phyloP scores from a whole-genome alignment of 2,113 vertebrate genomes.

The Chroicocephalus ridibundus region DNA sequence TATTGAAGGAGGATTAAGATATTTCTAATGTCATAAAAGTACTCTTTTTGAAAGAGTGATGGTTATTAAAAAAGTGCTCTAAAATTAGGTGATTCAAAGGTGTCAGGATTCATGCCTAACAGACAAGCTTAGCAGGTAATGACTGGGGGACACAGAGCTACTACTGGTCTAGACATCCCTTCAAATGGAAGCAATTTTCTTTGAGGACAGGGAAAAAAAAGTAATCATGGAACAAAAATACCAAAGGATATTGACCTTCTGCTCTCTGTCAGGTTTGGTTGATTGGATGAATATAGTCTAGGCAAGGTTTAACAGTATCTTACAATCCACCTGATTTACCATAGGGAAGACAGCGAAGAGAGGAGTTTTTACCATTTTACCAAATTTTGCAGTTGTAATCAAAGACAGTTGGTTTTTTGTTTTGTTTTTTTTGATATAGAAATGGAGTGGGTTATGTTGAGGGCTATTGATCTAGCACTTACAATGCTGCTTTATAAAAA shows the following conservation, averaged over 20 bases:
- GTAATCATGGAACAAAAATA: background rate
- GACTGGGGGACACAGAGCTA: background rate
- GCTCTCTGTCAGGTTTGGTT: background rate
- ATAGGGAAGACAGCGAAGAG: background rate
- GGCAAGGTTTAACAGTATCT: background rate
- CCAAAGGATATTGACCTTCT: background rate
- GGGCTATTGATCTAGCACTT: background rate
- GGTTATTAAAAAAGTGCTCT: slow-evolving; percentile 29
- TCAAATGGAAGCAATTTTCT: slow-evolving; percentile 3
- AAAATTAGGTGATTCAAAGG: slow-evolving; percentile 31
- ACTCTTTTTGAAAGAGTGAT: slow-evolving; percentile 13
- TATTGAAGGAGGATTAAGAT: slow-evolving; percentile 56
- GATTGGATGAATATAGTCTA: background rate
- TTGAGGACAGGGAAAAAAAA: background rate
- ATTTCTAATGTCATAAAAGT: slow-evolving; percentile 39
- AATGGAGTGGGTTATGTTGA: fast-evolving
- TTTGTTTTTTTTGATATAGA: background rate
- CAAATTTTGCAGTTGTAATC: background rate
- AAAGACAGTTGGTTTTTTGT: background rate
- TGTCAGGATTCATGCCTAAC: background rate
- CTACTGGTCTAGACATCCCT: background rate
- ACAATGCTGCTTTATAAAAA: background rate
- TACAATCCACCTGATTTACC: background rate
- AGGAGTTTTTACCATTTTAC: background rate
- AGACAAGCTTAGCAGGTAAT: background rate